phyloP scores from a whole-genome alignment of 2,888 invertebrate species.

The Stegophylla sp. region DNA sequence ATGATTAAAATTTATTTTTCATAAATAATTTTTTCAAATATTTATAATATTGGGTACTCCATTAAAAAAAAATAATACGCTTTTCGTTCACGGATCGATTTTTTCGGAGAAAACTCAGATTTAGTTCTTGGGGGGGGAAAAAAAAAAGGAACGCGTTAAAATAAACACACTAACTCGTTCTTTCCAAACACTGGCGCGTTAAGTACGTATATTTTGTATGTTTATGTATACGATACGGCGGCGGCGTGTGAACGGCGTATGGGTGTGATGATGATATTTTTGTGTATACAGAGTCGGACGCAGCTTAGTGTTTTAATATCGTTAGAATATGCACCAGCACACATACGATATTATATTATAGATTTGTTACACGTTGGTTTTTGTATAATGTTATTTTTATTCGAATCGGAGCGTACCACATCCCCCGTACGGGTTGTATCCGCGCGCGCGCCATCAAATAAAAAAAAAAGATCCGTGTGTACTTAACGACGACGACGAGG shows the following conservation, averaged over 20 bases:
- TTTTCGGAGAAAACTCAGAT: too few relatives aligned
- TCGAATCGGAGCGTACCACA: slow-evolving; percentile 26
- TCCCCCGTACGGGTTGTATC: slow-evolving; percentile 34
- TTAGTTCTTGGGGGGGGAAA: too few relatives aligned
- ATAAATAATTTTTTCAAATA: too few relatives aligned
- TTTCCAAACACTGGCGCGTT: too few relatives aligned
- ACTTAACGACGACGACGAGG: not conserved
- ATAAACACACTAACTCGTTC: too few relatives aligned
- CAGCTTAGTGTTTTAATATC: slow-evolving; percentile 41
- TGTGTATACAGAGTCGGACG: slow-evolving; percentile 41
- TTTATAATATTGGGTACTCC: too few relatives aligned
- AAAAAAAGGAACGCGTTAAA: too few relatives aligned
- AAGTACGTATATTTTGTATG: too few relatives aligned
- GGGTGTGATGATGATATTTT: not conserved
- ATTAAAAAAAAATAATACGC: too few relatives aligned
- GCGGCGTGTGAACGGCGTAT: too few relatives aligned
- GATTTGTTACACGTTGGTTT: slow-evolving; percentile 60
- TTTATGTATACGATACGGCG: not conserved
- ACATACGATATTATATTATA: slow-evolving; percentile 56
- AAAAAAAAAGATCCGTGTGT: slow-evolving; percentile 39
- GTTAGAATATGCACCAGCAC: slow-evolving; percentile 59
- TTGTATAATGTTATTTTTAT: slow-evolving; percentile 52
- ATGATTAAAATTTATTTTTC: too few relatives aligned
- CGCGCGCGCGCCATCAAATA: slow-evolving; percentile 3
- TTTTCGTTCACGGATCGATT: too few relatives aligned